Evolutionary conservation across 2,113 vertebrate species (phyloP).

Genomic region (Lethenteron reissneri): DNA sequence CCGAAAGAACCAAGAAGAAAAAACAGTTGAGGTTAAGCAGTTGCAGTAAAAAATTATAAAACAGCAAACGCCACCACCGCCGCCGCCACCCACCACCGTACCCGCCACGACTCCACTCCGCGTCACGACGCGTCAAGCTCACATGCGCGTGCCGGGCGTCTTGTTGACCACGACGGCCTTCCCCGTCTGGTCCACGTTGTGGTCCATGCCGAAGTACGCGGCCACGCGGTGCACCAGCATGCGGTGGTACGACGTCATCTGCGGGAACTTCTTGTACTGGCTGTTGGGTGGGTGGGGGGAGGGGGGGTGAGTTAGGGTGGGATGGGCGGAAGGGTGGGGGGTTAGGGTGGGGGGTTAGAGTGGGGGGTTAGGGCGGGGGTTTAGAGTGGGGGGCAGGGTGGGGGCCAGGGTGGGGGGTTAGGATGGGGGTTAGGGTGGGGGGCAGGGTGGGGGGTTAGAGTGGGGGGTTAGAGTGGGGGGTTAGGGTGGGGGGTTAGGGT

Average conservation of each 20-base stretch:
- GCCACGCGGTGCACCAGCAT: slow-evolving; percentile 95
- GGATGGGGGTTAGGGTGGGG: background rate
- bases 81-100: background rate
- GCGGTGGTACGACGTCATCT: slow-evolving; percentile 97
- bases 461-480: too few relatives aligned
- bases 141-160: slow-evolving; percentile 93
- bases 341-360: too few relatives aligned
- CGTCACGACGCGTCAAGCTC: slow-evolving; percentile 18
- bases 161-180: slow-evolving; percentile 99
- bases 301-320: background rate
- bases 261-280: slow-evolving; percentile 98
- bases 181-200: slow-evolving; percentile 95
- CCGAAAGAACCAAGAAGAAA: background rate
- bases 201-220: slow-evolving; percentile 98
- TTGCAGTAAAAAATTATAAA: background rate
- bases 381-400: too few relatives aligned
- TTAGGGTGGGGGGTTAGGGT: too few relatives aligned
- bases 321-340: too few relatives aligned
- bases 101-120: background rate
- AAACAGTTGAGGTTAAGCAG: background rate
- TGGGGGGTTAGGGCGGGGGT: too few relatives aligned
- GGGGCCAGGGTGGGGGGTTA: too few relatives aligned
- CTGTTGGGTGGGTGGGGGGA: slow-evolving; percentile 31
- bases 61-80: background rate
- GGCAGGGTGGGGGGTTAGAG: too few relatives aligned